Conservation (phyloP, 1,140 invertebrate genomes). For the Babylonia areolata region DNA sequence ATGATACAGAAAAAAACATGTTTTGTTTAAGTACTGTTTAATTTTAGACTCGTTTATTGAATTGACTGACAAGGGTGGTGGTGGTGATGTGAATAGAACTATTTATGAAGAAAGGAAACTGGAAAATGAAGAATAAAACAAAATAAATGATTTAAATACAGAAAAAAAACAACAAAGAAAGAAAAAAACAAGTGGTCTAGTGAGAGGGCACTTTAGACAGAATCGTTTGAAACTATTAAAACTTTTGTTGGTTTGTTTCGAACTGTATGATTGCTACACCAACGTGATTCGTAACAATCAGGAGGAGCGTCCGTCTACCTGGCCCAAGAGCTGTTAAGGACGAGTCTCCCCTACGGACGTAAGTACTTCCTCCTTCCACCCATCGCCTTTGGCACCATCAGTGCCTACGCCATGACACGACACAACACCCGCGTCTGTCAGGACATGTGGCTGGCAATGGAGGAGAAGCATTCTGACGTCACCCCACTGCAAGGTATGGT, state of each 20-base stretch:
- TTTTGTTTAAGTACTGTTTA: too few relatives aligned
- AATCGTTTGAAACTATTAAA: not conserved
- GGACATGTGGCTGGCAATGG: slow-evolving; percentile 65
- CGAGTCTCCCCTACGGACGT: slow-evolving; percentile 39
- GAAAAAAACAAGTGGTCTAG: too few relatives aligned
- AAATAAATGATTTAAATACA: too few relatives aligned
- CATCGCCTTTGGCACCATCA: slow-evolving; percentile 43
- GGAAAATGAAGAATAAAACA: too few relatives aligned
- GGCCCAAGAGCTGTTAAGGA: slow-evolving; percentile 51
- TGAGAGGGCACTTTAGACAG: not conserved
- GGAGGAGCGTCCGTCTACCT: slow-evolving; percentile 53
- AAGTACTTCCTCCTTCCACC: slow-evolving; percentile 48
- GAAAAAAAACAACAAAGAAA: too few relatives aligned
- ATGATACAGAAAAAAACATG: too few relatives aligned
- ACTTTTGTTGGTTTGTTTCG: not conserved
- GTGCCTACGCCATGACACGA: slow-evolving; percentile 48
- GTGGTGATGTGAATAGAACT: too few relatives aligned
- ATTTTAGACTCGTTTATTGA: too few relatives aligned
- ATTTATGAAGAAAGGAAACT: too few relatives aligned
- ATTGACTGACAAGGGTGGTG: too few relatives aligned
- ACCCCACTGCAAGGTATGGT: slow-evolving; percentile 49
- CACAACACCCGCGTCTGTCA: slow-evolving; percentile 54
- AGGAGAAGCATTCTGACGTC: slow-evolving; percentile 59
- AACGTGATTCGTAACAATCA: not conserved
- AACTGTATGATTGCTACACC: not conserved